Base-by-base conservation (phyloP, 2,888 invertebrate species). In the Acleris emargana region DNA sequence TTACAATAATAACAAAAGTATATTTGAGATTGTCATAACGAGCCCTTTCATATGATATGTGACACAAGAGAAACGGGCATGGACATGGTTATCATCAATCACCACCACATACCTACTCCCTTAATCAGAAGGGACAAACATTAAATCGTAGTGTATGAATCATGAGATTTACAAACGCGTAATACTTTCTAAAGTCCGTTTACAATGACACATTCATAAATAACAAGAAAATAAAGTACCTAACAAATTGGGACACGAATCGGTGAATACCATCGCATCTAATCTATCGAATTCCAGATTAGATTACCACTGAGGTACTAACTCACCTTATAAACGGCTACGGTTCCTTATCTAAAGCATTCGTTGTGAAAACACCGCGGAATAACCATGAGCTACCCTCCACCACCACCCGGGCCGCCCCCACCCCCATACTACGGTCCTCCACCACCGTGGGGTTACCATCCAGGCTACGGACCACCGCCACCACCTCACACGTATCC, bases 371-470 rank as follows among this genome's bases (percentile, higher is more conserved):
- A 45, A 45, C 13, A 55, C 54, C 11, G 54, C 17, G 42, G 38
- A 4, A 49, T 5, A 49, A 7, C 28, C 18, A 89, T 89, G 89
- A 89, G 88, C 74, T 76, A 79, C 54, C 85, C 82, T 60, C 82
- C 81, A 55, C 81, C 81, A 55, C 81, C 83, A 6, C 79, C 77
- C 4, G 77, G 78, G 16, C 75, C 74, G 3, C 78, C 78, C 4
- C 80, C 78, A 0, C 80, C 76, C 0, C 84, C 83, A 0, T 84
- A 80, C 18, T 80, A 84, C 38, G 38, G 32, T 1, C 32, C 32
- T 32, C 32, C 32, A 32, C 32, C 32, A 32, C 32, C 32, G 9
- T 32, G 32, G 32, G 32, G 32, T 32, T 57, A 20, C 51, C 47
- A n/a, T 6, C 32, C 73, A 69, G 0, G 73, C 52, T 17, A 74